Evolutionary conservation across 1,140 invertebrate species (phyloP).

Genomic region (Manduca sexta): DNA sequence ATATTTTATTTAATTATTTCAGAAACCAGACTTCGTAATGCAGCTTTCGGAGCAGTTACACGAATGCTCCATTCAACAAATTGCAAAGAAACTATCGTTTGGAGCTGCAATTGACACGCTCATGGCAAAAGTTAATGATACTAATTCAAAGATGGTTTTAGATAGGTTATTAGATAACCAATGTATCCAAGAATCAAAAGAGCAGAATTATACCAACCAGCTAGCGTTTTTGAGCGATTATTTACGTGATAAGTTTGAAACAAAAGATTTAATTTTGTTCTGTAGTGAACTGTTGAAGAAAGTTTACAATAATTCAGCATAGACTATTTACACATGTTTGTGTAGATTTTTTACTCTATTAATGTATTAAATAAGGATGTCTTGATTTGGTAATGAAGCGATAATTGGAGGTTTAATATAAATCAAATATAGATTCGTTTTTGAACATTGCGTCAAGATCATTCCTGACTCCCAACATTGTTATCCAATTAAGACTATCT

Average conservation of each 20-base stretch:
- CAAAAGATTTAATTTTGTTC: constrained; percentile 43
- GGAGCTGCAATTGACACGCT: constrained; percentile 25
- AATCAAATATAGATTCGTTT: no score
- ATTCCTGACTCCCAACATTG: no score
- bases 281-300: constrained; percentile 49
- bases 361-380: neutral
- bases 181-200: constrained; percentile 1
- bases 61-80: constrained; percentile 23
- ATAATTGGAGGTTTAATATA: no score
- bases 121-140: constrained; percentile 25
- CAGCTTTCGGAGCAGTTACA: constrained; percentile 28
- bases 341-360: neutral
- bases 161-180: constrained; percentile 28
- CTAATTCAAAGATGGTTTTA: constrained; percentile 19
- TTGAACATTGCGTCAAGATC: no score
- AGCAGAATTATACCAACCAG: constrained; percentile 9
- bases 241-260: constrained; percentile 32
- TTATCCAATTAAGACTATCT: neutral
- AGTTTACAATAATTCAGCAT: constrained; percentile 26
- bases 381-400: no score
- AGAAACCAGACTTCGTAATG: constrained; percentile 44
- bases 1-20: constrained; percentile 16
- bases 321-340: neutral
- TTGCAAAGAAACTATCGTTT: constrained; percentile 30
- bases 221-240: constrained; percentile 34